phyloP scores from a whole-genome alignment of 2,113 vertebrate genomes.

The Lophius piscatorius region DNA sequence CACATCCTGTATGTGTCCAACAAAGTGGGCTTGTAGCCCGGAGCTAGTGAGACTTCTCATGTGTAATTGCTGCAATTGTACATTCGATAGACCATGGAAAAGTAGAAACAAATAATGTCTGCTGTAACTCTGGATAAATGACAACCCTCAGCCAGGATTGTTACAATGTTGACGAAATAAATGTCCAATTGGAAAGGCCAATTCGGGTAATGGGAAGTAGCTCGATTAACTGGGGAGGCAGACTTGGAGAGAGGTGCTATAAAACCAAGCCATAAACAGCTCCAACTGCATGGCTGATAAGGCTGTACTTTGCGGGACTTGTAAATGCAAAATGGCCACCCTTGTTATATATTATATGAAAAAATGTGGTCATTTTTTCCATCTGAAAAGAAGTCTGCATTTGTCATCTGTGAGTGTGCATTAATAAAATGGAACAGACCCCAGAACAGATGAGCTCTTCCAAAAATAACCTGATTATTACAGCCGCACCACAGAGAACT shows the following conservation, averaged over 20 bases:
- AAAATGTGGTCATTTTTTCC: slow-evolving; percentile 44
- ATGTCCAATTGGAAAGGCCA: slow-evolving; percentile 54
- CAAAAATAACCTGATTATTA: slow-evolving; percentile 59
- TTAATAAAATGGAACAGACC: slow-evolving; percentile 66
- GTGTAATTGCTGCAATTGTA: slow-evolving; percentile 65
- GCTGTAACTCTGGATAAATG: slow-evolving; percentile 53
- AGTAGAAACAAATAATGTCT: slow-evolving; percentile 64
- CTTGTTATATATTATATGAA: slow-evolving; percentile 47
- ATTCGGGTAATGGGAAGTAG: slow-evolving; percentile 59
- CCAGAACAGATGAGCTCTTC: slow-evolving; percentile 45
- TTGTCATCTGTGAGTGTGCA: slow-evolving; percentile 52
- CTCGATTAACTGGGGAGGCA: slow-evolving; percentile 63
- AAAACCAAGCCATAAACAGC: slow-evolving; percentile 65
- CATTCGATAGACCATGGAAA: slow-evolving; percentile 60
- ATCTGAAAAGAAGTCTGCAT: slow-evolving; percentile 59
- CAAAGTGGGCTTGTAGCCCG: slow-evolving; percentile 41
- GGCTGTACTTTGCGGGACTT: slow-evolving; percentile 46
- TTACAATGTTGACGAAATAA: slow-evolving; percentile 45
- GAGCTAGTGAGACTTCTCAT: slow-evolving; percentile 53
- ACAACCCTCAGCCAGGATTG: slow-evolving; percentile 35
- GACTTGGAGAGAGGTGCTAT: slow-evolving; percentile 53
- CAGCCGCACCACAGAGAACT: slow-evolving; percentile 31
- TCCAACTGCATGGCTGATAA: slow-evolving; percentile 49
- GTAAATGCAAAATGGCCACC: slow-evolving; percentile 69
- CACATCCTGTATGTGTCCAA: slow-evolving; percentile 39